Conservation (phyloP, 2,113 vertebrate species). For the Hymenochirus boettgeri region DNA sequence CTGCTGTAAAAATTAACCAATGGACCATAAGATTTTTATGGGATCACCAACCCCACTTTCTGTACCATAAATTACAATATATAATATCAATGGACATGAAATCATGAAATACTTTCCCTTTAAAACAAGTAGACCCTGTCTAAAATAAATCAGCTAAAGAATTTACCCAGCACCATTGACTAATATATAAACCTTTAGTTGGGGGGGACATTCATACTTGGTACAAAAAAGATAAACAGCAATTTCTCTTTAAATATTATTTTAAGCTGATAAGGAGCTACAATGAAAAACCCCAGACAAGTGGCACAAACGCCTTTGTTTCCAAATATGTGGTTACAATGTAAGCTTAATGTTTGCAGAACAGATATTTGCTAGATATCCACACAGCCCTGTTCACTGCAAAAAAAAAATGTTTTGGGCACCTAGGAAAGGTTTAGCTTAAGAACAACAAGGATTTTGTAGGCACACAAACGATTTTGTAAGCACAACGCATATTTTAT, state of each 20-base stretch:
- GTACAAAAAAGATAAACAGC: slow-evolving; percentile 15
- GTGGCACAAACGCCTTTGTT: slow-evolving; percentile 22
- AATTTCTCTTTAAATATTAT: slow-evolving; percentile 31
- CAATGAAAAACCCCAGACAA: slow-evolving; percentile 26
- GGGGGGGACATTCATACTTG: slow-evolving; percentile 8
- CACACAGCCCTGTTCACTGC: slow-evolving; percentile 2
- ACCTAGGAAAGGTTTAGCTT: too few relatives aligned
- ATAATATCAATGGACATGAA: too few relatives aligned
- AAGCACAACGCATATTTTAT: neutral
- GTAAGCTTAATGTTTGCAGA: slow-evolving; percentile 11
- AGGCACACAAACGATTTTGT: neutral
- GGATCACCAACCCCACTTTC: neutral
- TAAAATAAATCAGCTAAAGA: too few relatives aligned
- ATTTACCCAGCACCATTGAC: too few relatives aligned
- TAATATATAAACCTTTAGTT: neutral
- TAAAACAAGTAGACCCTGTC: too few relatives aligned
- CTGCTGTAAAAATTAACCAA: slow-evolving; percentile 74
- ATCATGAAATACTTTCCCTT: too few relatives aligned
- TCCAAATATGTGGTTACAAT: slow-evolving; percentile 18
- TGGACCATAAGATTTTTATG: slow-evolving; percentile 42
- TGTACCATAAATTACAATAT: too few relatives aligned
- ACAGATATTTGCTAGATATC: slow-evolving; percentile 21
- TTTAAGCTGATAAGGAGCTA: slow-evolving; percentile 26
- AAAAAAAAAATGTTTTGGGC: neutral
- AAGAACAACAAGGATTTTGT: neutral